These are phyloP conservation scores for Saturnia pavonia DNA, from an alignment of 2,888 invertebrate species.

Conservation along the genomic window DNA sequence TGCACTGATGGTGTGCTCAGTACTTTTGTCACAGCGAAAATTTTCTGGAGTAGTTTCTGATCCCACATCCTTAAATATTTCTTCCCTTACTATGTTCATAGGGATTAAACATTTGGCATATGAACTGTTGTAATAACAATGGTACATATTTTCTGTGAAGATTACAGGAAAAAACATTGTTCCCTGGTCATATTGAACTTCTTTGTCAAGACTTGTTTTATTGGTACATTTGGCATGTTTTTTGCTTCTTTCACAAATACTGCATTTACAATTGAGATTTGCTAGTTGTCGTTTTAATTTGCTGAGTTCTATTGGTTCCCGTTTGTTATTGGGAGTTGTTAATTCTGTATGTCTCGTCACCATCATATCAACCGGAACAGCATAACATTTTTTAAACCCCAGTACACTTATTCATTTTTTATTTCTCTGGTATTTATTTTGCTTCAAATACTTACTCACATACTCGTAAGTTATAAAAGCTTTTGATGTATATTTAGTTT, in stretches of 20 bases:
- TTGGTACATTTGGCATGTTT: background rate
- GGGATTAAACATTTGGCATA: constrained; percentile 56
- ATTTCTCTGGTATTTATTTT: constrained; percentile 13
- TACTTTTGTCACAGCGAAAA: constrained; percentile 46
- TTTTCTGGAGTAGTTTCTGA: constrained; percentile 43
- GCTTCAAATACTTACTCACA: constrained; percentile 4
- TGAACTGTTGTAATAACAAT: constrained; percentile 21
- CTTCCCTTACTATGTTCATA: constrained; percentile 42
- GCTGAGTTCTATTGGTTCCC: constrained; percentile 55
- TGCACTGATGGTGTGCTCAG: constrained; percentile 31
- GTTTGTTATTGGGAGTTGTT: constrained; percentile 18
- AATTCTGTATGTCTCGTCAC: background rate
- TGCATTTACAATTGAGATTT: constrained; percentile 52
- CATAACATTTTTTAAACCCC: constrained; percentile 24
- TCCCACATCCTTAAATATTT: constrained; percentile 56
- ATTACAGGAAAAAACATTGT: background rate
- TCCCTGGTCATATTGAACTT: constrained; percentile 36
- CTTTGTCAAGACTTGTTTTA: constrained; percentile 32
- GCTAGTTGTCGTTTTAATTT: constrained; percentile 55
- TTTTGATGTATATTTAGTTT: too few species aligned
- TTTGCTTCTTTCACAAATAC: constrained; percentile 30
- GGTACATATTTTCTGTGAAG: background rate
- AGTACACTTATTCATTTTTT: constrained; percentile 25
- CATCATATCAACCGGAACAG: constrained; percentile 16
- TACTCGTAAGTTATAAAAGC: background rate